These are phyloP conservation scores for Hyperoodon ampullatus DNA, from an alignment of 2,113 vertebrate genomes.

Conservation along the genomic window DNA sequence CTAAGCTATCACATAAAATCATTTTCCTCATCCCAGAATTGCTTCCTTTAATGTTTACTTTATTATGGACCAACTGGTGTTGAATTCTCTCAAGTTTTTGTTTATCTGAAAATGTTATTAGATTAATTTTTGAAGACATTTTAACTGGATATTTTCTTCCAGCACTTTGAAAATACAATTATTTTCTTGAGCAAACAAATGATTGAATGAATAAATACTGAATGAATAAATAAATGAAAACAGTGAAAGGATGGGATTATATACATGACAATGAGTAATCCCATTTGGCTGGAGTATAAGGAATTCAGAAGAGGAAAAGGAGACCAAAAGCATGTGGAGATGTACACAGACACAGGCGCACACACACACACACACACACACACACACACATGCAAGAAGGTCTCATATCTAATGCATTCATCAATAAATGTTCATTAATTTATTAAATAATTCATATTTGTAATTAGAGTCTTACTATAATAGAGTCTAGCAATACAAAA, in stretches of 20 bases:
- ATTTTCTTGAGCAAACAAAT: not conserved
- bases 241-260: not conserved
- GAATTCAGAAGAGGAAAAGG: not conserved
- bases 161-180: not conserved
- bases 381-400: not conserved
- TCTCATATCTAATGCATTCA: not conserved
- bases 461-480: not conserved
- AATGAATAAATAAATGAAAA: not conserved
- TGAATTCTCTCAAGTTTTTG: not conserved
- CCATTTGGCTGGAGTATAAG: not conserved
- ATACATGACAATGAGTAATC: not conserved
- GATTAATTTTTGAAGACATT: not conserved
- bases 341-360: not conserved
- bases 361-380: too few species aligned
- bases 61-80: not conserved
- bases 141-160: not conserved
- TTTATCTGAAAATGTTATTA: not conserved
- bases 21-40: not conserved
- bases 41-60: not conserved
- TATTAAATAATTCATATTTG: not conserved
- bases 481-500: not conserved
- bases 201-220: not conserved
- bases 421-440: not conserved
- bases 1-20: not conserved
- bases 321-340: not conserved